Conservation (phyloP, 2,888 invertebrate genomes). For the Pachydiplax longipennis region DNA sequence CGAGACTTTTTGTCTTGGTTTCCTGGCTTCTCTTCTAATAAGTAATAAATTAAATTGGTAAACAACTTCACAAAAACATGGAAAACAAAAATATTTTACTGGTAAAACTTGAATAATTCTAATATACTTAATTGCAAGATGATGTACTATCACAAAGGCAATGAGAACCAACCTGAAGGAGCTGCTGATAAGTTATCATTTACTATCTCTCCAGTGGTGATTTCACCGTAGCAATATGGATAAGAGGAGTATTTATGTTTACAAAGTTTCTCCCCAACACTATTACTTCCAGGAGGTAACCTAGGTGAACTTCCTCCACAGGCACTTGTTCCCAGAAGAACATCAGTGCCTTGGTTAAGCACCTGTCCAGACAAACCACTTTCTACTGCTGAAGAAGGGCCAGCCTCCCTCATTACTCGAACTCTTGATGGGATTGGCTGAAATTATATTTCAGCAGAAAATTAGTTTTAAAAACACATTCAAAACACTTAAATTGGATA, state of each 20-base stretch:
- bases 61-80: too few species aligned
- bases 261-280: slow-evolving; percentile 72
- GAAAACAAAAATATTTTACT: too few species aligned
- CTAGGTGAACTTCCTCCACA: slow-evolving; percentile 13
- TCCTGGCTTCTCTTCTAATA: background rate
- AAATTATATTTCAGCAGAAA: background rate
- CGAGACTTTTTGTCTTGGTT: slow-evolving; percentile 19
- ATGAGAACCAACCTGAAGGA: background rate
- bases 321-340: background rate
- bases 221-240: slow-evolving; percentile 87
- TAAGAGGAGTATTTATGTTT: slow-evolving; percentile 90
- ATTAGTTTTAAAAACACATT: background rate
- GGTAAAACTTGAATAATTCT: too few species aligned
- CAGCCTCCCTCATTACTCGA: slow-evolving; percentile 75
- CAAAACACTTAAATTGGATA: too few species aligned
- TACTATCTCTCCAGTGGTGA: slow-evolving; percentile 76
- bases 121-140: too few species aligned
- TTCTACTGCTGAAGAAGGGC: slow-evolving; percentile 50
- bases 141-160: too few species aligned
- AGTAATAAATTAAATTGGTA: background rate
- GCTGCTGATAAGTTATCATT: background rate
- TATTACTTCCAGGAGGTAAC: slow-evolving; percentile 61
- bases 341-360: background rate
- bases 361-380: slow-evolving; percentile 11
- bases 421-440: slow-evolving; percentile 70